Evolutionary conservation across 1,140 invertebrate genomes (phyloP).

Genomic region (Trialeurodes vaporariorum): DNA sequence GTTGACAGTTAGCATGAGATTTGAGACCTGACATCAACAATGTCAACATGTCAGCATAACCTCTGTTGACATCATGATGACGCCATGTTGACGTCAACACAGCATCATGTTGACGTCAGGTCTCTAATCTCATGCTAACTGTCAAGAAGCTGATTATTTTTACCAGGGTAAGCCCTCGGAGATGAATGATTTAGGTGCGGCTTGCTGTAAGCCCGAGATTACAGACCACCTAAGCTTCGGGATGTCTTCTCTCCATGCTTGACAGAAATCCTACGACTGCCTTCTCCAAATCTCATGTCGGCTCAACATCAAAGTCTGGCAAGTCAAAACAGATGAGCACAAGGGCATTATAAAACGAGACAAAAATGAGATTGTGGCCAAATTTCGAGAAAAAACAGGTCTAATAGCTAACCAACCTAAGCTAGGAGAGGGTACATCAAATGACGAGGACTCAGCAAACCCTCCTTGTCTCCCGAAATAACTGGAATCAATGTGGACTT

Average conservation of each 20-base stretch:
- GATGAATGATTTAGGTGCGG: constrained; percentile 15
- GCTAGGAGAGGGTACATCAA: constrained; percentile 26
- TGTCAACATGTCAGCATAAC: too few species aligned
- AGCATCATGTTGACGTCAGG: too few species aligned
- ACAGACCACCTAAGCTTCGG: constrained; percentile 14
- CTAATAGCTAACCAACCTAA: constrained; percentile 21
- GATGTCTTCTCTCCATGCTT: constrained; percentile 16
- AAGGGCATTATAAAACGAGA: constrained; percentile 13
- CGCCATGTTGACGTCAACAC: too few species aligned
- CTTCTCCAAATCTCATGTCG: constrained; percentile 11
- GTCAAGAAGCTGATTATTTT: too few species aligned
- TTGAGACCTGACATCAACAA: too few species aligned
- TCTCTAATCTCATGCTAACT: too few species aligned
- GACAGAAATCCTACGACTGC: constrained; percentile 13
- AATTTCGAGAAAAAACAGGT: constrained; percentile 14
- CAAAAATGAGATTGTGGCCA: constrained; percentile 15
- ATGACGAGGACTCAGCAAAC: constrained; percentile 32
- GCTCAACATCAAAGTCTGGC: constrained; percentile 9
- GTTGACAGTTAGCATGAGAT: too few species aligned
- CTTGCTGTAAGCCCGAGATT: background rate
- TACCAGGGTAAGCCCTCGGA: constrained; percentile 12
- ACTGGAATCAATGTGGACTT: constrained; percentile 30
- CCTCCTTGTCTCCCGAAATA: constrained; percentile 31
- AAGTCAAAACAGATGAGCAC: constrained; percentile 11
- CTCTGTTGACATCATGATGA: too few species aligned